Percentiles rank a stretch among this genome's conserved stretches.
Conservation (phyloP, 2,797 vertebrate genomes). For the Cryptoblepharus egeriae region DNA sequence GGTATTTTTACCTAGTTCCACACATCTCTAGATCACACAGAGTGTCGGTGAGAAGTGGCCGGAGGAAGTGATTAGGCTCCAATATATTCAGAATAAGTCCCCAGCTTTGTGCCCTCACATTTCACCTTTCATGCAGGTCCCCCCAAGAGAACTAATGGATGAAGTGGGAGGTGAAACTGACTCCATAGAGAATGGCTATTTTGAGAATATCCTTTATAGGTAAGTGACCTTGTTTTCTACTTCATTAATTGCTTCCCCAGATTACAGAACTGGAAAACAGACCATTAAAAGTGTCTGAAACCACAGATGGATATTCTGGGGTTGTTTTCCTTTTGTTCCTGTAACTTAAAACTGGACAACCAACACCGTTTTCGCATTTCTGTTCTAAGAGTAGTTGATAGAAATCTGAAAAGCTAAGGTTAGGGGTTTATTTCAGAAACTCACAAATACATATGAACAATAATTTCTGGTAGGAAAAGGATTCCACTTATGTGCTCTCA, state of each 20-base stretch:
- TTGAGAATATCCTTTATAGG: constrained; percentile 45
- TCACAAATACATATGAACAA: neutral
- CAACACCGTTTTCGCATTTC: constrained; percentile 17
- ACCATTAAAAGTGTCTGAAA: constrained; percentile 14
- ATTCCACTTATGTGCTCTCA: neutral
- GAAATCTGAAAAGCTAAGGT: neutral
- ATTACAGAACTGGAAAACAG: neutral
- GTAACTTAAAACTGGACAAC: constrained; percentile 22
- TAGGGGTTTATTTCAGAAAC: neutral
- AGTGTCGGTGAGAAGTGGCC: neutral
- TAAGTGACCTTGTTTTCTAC: constrained; percentile 57
- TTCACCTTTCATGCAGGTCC: constrained; percentile 26
- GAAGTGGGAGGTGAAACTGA: constrained; percentile 27
- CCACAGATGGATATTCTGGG: constrained; percentile 8
- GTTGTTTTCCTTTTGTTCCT: constrained; percentile 28
- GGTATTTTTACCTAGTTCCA: neutral
- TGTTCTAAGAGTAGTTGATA: neutral
- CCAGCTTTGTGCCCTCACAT: constrained; percentile 30
- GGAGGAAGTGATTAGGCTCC: neutral
- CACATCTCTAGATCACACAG: neutral
- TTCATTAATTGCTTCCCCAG: constrained; percentile 49
- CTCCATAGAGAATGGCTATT: constrained; percentile 47
- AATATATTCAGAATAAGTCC: constrained; percentile 39
- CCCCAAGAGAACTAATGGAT: constrained; percentile 35
- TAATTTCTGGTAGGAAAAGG: neutral